phyloP scores from a whole-genome alignment of 2,113 vertebrate genomes.

The Zapus hudsonius region DNA sequence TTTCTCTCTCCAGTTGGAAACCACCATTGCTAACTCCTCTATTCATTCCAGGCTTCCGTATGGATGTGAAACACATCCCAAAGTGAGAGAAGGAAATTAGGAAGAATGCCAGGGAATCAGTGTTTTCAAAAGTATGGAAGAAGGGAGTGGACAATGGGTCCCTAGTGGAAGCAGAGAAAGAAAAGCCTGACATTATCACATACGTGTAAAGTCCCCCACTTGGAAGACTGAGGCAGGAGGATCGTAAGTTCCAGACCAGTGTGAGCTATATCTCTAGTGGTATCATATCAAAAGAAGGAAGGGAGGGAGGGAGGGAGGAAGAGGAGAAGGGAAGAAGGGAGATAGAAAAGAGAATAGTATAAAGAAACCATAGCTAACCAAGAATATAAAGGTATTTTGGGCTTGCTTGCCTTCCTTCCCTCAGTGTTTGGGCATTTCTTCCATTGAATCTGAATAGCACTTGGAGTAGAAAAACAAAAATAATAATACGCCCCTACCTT shows the following conservation, averaged over 20 bases:
- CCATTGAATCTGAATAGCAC: background rate
- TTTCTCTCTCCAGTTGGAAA: constrained; percentile 43
- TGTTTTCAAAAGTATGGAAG: background rate
- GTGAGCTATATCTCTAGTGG: too few species aligned
- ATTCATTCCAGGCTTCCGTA: background rate
- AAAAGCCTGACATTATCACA: background rate
- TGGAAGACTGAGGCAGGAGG: background rate
- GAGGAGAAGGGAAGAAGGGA: too few species aligned
- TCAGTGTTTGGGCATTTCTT: constrained; percentile 16
- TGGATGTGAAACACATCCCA: background rate
- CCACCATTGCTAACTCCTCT: background rate
- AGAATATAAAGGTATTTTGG: background rate
- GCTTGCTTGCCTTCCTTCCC: background rate
- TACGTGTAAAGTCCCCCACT: background rate
- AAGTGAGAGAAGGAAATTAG: background rate
- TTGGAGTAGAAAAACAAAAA: background rate
- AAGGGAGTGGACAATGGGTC: background rate
- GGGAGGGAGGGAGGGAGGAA: background rate
- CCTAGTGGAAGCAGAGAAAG: background rate
- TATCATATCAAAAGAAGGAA: background rate
- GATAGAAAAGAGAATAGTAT: background rate
- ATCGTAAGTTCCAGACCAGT: background rate
- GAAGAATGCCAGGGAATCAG: background rate
- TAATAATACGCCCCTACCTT: background rate
- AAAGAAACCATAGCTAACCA: background rate